Base-by-base conservation (phyloP, 2,113 vertebrate species). In the Toxotes jaculatrix region DNA sequence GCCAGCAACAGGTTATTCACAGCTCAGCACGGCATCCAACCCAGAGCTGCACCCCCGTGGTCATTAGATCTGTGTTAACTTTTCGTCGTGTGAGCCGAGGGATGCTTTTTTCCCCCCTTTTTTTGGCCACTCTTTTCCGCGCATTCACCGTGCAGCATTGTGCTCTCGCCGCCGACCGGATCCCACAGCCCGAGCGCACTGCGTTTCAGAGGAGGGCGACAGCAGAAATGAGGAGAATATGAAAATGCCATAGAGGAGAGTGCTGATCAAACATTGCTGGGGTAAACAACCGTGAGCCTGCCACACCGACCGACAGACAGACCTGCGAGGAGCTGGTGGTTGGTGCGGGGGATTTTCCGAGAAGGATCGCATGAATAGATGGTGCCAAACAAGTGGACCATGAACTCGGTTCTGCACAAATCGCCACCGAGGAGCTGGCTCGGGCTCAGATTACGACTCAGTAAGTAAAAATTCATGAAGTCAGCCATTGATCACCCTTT, bases 331-430 rank as follows among this genome's bases (percentile, higher is more conserved):
- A 77, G 77, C 72, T 40, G 38, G 13, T 27, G 59, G 59, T 10
- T 34, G 64, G 42, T 65, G 36, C 4, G 36, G 36, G 36, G 36
- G 7, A 45, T 21, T 5, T 4, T 42, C 21, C 75, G 57, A 7
- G 23, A 38, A 74, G 80, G 66, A 82, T 27, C 57, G 73, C 66
- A 43, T 56, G 83, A 67, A 17, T 79, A 61, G 82, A 96, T 94
- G 94, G 95, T 95, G 73, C 95, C 95, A 38, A 94, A 91, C 93
- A 95, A 95, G 93, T 95, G 95, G 91, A 94, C 23, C 74, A 94
- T 95, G 92, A 95, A 87, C 78, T 91, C 95, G 7, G 93, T 89
- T 69, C 91, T 94, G 68, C 92, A 95, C 82, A 95, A 95, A 51
- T 95, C 95, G 8, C 94, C 95, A 4, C 94, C 95, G 3, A 88